Conservation (phyloP, 2,888 invertebrate genomes). For the Cataglyphis albicans region DNA sequence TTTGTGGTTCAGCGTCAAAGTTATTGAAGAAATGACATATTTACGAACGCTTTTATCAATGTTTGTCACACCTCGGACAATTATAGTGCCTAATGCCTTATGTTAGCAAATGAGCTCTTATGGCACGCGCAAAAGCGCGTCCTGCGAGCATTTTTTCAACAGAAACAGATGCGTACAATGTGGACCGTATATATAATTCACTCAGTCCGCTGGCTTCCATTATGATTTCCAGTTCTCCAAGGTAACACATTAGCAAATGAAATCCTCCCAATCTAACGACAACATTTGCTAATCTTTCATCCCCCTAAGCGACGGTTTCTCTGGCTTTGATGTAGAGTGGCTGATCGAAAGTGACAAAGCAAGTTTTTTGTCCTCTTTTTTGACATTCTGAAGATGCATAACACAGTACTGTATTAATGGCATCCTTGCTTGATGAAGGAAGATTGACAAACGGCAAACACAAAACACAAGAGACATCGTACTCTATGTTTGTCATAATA, state of each 20-base stretch:
- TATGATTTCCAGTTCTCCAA: conserved; percentile 56
- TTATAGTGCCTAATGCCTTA: conserved; percentile 9
- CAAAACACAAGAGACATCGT: too few relatives aligned
- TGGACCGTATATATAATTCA: conserved; percentile 42
- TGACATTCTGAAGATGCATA: conserved; percentile 28
- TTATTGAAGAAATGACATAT: not conserved
- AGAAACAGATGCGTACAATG: conserved; percentile 59
- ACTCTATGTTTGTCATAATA: too few relatives aligned
- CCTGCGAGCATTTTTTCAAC: conserved; percentile 60
- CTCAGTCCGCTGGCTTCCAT: conserved; percentile 68
- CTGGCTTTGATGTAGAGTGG: conserved; percentile 69
- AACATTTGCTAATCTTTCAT: conserved; percentile 63
- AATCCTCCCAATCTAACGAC: conserved; percentile 28
- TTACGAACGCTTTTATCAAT: conserved; percentile 26
- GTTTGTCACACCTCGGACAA: not conserved
- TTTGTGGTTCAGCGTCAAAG: too few relatives aligned
- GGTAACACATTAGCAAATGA: conserved; percentile 50
- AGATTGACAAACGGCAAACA: conserved; percentile 57
- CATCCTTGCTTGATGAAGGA: conserved; percentile 48
- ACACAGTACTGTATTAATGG: conserved; percentile 35
- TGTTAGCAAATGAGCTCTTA: conserved; percentile 62
- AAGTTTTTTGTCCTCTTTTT: conserved; percentile 58
- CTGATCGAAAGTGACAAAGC: conserved; percentile 31
- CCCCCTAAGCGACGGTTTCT: too few relatives aligned
- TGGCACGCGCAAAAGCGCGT: conserved; percentile 64